These are phyloP conservation scores for Ceratothoa steindachneri DNA, from an alignment of 2,888 invertebrate species.

Conservation along the genomic window DNA sequence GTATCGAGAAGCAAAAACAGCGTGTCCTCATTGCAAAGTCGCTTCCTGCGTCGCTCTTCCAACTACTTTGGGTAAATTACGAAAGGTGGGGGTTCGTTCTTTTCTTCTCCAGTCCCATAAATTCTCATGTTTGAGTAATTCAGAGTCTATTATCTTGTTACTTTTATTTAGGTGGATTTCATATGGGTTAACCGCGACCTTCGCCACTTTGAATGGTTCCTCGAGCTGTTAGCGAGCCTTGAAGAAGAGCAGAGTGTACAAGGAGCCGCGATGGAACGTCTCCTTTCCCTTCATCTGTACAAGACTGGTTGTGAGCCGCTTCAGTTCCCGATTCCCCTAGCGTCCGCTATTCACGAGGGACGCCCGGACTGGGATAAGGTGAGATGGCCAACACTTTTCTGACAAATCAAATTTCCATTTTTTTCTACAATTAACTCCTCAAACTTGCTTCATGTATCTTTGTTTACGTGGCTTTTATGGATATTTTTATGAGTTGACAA, in stretches of 20 bases:
- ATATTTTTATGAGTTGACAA: neutral
- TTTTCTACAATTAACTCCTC: neutral
- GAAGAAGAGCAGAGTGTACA: constrained; percentile 51
- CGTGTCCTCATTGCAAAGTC: constrained; percentile 43
- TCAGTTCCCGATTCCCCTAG: constrained; percentile 31
- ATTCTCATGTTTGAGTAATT: neutral
- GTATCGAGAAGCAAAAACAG: constrained; percentile 42
- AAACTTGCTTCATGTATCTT: neutral
- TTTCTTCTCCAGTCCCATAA: neutral
- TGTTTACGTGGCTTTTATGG: neutral
- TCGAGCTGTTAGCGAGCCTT: constrained; percentile 52
- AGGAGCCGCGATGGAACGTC: constrained; percentile 46
- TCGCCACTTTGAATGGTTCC: constrained; percentile 54
- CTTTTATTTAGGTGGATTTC: constrained; percentile 52
- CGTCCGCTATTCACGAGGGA: constrained; percentile 37
- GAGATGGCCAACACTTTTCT: too few relatives aligned
- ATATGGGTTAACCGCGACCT: constrained; percentile 55
- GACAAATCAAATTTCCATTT: too few relatives aligned
- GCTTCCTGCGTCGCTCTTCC: constrained; percentile 61
- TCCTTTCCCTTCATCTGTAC: constrained; percentile 48
- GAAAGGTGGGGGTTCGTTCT: constrained; percentile 74
- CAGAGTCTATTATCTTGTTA: neutral
- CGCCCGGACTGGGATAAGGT: constrained; percentile 49
- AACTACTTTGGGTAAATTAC: constrained; percentile 74
- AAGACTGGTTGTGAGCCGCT: constrained; percentile 40